phyloP scores from a whole-genome alignment of 2,888 invertebrate species.

The Osedax frankpressi region DNA sequence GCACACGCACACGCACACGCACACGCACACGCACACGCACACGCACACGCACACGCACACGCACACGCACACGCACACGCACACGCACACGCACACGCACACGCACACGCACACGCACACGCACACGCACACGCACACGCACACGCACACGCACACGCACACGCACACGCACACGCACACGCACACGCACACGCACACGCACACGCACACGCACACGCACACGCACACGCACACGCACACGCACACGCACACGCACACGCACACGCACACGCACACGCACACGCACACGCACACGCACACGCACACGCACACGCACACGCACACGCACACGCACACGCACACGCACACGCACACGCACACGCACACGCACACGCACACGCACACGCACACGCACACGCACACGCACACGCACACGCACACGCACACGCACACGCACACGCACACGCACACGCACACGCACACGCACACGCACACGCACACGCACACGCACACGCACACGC shows the following conservation, averaged over 20 bases:
- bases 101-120: not conserved
- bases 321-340: not conserved
- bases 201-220: not conserved
- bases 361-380: not conserved
- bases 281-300: not conserved
- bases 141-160: not conserved
- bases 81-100: not conserved
- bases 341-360: not conserved
- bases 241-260: slow-evolving; percentile 1
- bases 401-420: not conserved
- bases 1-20: not conserved
- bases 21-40: not conserved
- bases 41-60: not conserved
- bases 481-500: not conserved
- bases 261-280: too few species aligned
- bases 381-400: not conserved
- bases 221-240: not conserved
- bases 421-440: not conserved
- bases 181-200: not conserved
- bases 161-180: not conserved
- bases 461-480: not conserved
- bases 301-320: not conserved
- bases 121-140: not conserved
- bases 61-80: not conserved
- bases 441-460: not conserved